phyloP scores from a whole-genome alignment of 2,797 vertebrate genomes.

The Lithobates pipiens region DNA sequence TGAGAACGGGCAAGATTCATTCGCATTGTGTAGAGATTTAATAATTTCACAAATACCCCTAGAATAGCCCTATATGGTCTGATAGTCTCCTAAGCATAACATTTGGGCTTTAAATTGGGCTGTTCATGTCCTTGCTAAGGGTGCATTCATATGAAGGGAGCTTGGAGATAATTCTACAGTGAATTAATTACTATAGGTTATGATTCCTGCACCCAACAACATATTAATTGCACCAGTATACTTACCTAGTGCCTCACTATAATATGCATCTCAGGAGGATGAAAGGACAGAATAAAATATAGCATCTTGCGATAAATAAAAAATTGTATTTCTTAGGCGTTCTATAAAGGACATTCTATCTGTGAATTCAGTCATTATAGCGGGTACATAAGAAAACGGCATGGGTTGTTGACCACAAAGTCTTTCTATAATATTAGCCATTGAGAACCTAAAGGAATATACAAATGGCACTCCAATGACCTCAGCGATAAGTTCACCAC shows the following conservation, averaged over 20 bases:
- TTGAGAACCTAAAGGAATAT: constrained; percentile 67
- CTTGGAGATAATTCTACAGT: too few species aligned
- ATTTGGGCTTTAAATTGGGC: too few species aligned
- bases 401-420: constrained; percentile 67
- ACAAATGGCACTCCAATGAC: constrained; percentile 72
- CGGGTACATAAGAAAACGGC: constrained; percentile 72
- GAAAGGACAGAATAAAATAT: constrained; percentile 57
- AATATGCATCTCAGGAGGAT: constrained; percentile 32
- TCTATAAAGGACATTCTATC: constrained; percentile 71
- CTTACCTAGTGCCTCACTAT: constrained; percentile 36
- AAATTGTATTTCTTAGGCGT: constrained; percentile 68
- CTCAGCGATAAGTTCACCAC: constrained; percentile 73
- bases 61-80: too few species aligned
- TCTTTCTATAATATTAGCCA: constrained; percentile 67
- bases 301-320: constrained; percentile 64
- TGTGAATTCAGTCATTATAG: constrained; percentile 60
- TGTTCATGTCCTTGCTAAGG: too few species aligned
- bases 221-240: neutral
- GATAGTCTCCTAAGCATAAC: too few species aligned
- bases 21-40: too few species aligned
- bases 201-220: neutral
- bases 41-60: too few species aligned
- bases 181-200: too few species aligned
- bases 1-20: too few species aligned
- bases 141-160: too few species aligned